Conservation (phyloP, 2,888 invertebrate genomes). For the Apamea anceps region DNA sequence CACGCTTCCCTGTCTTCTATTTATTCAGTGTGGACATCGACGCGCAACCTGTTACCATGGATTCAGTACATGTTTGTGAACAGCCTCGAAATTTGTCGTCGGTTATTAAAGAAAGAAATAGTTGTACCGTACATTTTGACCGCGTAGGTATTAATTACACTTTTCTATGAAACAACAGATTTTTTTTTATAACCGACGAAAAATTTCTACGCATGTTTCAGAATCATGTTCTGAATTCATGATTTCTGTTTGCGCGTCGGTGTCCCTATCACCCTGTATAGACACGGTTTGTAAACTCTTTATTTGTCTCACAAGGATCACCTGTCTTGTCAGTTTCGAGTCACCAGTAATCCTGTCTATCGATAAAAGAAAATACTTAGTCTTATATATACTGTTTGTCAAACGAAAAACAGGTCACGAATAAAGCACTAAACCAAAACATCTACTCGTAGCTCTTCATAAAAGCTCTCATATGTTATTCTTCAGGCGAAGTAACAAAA, state of each 20-base stretch:
- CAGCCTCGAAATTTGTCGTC: no score
- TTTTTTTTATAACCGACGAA: no score
- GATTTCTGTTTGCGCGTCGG: no score
- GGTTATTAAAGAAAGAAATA: no score
- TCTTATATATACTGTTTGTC: not conserved
- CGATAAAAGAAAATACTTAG: not conserved
- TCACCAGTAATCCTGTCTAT: not conserved
- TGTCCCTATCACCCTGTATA: not conserved
- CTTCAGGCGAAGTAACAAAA: constrained; percentile 39
- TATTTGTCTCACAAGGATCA: not conserved
- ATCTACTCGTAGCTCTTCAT: constrained; percentile 16
- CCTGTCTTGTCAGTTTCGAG: not conserved
- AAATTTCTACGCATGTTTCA: not conserved
- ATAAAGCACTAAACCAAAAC: constrained; percentile 8
- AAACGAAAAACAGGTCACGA: constrained; percentile 8
- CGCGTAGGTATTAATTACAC: no score
- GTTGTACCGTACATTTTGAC: no score
- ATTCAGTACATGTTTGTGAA: no score
- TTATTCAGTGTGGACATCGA: no score
- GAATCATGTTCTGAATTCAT: not conserved
- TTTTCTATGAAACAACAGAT: no score
- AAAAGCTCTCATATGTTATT: constrained; percentile 39
- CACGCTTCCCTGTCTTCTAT: no score
- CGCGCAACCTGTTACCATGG: no score
- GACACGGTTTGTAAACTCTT: not conserved